Base-by-base conservation (phyloP, 2,888 invertebrate genomes). In the Mystacides longicornis region DNA sequence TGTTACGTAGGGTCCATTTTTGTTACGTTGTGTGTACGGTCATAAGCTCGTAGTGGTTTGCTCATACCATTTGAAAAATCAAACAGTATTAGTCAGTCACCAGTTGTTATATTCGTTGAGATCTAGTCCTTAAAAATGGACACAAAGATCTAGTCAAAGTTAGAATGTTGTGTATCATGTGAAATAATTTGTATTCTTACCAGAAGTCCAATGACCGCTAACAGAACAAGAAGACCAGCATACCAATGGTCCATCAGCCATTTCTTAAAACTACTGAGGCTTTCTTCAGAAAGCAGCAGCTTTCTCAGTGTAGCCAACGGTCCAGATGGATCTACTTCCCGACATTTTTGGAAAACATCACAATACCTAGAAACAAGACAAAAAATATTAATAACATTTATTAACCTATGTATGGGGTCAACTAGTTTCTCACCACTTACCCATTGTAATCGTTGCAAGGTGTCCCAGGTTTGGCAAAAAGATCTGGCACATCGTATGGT, bases 371-470 rank as follows among this genome's bases (percentile, higher is more conserved):
- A 64, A 63, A 5, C 7, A 45, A 19, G 11, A 27, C 27, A 45
- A 14, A 45, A 20, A 20, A 45, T 19, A 21, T 19, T 45, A 45
- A 7, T 20, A 20, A 45, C 4, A 3, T 45, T 43, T 43, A n/a
- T n/a, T n/a, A n/a, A n/a, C n/a, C n/a, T n/a, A n/a, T n/a, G 31
- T 11, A 31, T 11, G 9, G 11, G 11, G 11, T 23, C 3, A 54
- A n/a, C n/a, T n/a, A n/a, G n/a, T n/a, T n/a, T n/a, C n/a, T n/a
- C n/a, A n/a, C n/a, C n/a, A n/a, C 71, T 69, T 58, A 82, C 72
- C 94, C 93, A 68, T 90, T 92, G 71, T 93, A 93, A 68, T 93
- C 90, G 70, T 93, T 93, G 70, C 94, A 94, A 0, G 94, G 93
- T 50, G 93, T 93, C 56, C 95, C 95, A 0, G 95, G 91, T 66